Evolutionary conservation across 2,797 vertebrate species (phyloP).

Genomic region (Meda fulgida): DNA sequence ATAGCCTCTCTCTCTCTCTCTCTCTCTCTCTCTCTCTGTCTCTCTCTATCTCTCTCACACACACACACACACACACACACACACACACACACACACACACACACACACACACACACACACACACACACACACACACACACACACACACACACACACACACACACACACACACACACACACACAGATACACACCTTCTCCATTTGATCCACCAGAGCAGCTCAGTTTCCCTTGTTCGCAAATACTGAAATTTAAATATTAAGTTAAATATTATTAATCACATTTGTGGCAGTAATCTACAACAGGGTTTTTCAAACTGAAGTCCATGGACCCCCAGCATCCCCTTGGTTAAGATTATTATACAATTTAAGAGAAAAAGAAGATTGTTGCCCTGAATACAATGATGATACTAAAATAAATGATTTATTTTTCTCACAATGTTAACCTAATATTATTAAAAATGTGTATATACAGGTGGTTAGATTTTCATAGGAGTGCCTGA

Average conservation of each 20-base stretch:
- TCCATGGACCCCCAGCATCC: neutral
- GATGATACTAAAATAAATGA: neutral
- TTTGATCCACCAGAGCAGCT: slow-evolving; percentile 73
- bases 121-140: neutral
- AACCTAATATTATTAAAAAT: neutral
- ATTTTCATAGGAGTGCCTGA: neutral
- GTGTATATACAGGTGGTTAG: too few relatives aligned
- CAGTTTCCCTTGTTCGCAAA: slow-evolving; percentile 82
- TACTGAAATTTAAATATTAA: slow-evolving; percentile 68
- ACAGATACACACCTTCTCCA: slow-evolving; percentile 66
- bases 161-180: neutral
- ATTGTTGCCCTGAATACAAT: neutral
- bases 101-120: neutral
- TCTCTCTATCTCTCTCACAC: neutral
- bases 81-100: neutral
- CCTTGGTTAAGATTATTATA: neutral
- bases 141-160: neutral
- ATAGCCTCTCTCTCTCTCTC: neutral
- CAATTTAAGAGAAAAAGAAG: neutral
- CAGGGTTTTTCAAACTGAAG: neutral
- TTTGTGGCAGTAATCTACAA: neutral
- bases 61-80: neutral
- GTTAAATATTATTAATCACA: neutral
- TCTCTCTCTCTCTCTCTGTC: too few relatives aligned
- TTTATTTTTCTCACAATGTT: neutral